Percentiles rank a stretch among this genome's conserved stretches.
phyloP scores from a whole-genome alignment of 2,113 vertebrate genomes.

The Eretmochelys imbricata region DNA sequence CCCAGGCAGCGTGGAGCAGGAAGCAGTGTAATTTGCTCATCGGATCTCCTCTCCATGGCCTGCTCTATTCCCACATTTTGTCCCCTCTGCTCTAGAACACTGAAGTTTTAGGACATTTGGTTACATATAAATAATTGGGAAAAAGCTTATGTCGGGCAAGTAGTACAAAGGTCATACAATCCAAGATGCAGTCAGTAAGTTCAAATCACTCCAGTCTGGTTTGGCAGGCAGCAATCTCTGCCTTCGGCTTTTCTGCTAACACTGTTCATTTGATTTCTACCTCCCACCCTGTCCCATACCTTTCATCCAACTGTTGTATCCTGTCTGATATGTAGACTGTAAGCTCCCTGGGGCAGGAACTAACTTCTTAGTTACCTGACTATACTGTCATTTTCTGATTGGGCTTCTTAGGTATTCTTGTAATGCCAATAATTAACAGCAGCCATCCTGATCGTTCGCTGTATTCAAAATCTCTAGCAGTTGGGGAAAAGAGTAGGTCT shows the following conservation, averaged over 20 bases:
- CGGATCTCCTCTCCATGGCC: too few species aligned
- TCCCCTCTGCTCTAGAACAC: not conserved
- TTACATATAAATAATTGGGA: not conserved
- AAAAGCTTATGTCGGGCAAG: rapidly evolving
- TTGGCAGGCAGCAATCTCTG: not conserved
- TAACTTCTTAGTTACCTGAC: not conserved
- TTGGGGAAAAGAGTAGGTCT: not conserved
- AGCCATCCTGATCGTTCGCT: not conserved
- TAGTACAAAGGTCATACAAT: not conserved
- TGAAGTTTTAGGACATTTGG: rapidly evolving
- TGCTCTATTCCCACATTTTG: too few species aligned
- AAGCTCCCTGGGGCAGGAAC: not conserved
- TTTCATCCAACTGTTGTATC: not conserved
- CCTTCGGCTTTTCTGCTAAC: not conserved
- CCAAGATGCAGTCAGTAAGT: not conserved
- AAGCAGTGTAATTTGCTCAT: not conserved
- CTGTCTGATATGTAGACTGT: not conserved
- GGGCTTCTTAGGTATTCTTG: not conserved
- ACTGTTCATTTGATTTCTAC: not conserved
- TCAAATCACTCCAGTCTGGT: not conserved
- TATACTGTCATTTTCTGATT: not conserved
- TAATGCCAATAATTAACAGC: too few species aligned
- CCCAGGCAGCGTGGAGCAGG: not conserved
- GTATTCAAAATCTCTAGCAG: not conserved
- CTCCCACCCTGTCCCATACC: not conserved